These are phyloP conservation scores for Thamnophis elegans DNA, from an alignment of 2,797 vertebrate species.

Conservation along the genomic window DNA sequence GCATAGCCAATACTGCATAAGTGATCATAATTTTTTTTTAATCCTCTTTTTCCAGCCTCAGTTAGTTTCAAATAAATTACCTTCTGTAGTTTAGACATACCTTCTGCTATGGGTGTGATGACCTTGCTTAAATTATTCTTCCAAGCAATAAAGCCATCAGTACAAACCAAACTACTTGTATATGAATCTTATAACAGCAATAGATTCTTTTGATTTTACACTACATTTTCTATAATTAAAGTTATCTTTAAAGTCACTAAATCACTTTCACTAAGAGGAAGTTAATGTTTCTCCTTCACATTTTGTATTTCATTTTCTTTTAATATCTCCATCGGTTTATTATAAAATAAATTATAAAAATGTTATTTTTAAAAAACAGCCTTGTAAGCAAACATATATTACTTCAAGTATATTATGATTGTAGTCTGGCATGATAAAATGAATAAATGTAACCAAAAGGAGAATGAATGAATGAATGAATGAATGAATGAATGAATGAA, in stretches of 20 bases:
- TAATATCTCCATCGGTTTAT: conserved; percentile 24
- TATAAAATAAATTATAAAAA: conserved; percentile 23
- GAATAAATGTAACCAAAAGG: background rate
- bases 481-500: no score
- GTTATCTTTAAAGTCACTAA: conserved; percentile 25
- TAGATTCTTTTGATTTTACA: conserved; percentile 13
- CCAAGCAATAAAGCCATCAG: conserved; percentile 26
- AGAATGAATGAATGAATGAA: no score
- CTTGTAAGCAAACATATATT: background rate
- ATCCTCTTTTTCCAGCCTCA: conserved; percentile 27
- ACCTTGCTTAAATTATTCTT: conserved; percentile 44
- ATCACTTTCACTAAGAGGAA: background rate
- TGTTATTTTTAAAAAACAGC: conserved; percentile 6
- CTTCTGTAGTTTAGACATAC: conserved; percentile 13
- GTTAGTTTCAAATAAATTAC: conserved; percentile 40
- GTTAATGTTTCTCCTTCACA: conserved; percentile 18
- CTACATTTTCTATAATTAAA: conserved; percentile 15
- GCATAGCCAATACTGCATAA: background rate
- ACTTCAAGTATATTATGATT: background rate
- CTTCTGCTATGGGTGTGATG: conserved; percentile 31
- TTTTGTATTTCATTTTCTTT: conserved; percentile 14
- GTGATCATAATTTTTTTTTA: background rate
- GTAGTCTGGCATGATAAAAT: background rate
- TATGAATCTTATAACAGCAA: conserved; percentile 10
- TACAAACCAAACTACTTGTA: conserved; percentile 43